A percentile compares a stretch with the other conserved stretches of the same genome.
phyloP scores from a whole-genome alignment of 2,888 invertebrate species.

The Harpalus rufipes region DNA sequence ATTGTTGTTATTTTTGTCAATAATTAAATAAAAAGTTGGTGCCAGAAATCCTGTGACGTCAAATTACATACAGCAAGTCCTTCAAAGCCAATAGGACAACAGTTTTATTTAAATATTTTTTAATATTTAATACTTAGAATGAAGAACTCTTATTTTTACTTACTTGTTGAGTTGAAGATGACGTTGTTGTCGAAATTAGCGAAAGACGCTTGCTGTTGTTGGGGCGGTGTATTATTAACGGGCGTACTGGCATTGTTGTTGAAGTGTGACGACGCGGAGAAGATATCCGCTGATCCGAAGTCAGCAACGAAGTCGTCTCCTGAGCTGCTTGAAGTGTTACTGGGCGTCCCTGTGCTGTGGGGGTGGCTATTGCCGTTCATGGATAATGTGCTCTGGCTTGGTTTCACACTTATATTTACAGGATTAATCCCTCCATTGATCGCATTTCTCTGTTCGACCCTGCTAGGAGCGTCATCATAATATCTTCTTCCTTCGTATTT shows the following conservation, averaged over 20 bases:
- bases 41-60: too few relatives aligned
- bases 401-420: not conserved
- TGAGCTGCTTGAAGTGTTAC: constrained; percentile 24
- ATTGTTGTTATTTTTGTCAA: too few relatives aligned
- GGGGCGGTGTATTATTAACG: constrained; percentile 68
- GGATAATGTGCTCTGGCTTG: constrained; percentile 33
- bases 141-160: constrained; percentile 72
- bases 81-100: too few relatives aligned
- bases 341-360: not conserved
- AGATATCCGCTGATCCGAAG: constrained; percentile 86
- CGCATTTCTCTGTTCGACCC: not conserved
- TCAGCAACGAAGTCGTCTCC: constrained; percentile 82
- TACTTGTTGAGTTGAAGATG: constrained; percentile 81
- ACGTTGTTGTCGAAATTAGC: constrained; percentile 88
- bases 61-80: too few relatives aligned
- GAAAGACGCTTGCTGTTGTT: constrained; percentile 76
- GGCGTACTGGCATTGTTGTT: constrained; percentile 69
- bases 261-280: constrained; percentile 76
- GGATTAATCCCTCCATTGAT: too few relatives aligned
- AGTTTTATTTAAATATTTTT: too few relatives aligned
- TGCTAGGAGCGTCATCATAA: constrained; percentile 73
- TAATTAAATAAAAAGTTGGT: too few relatives aligned
- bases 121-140: too few relatives aligned
- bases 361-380: constrained; percentile 11
- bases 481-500: constrained; percentile 96